Evolutionary conservation across 2,888 invertebrate genomes (phyloP).

Genomic region (Epistrophella euchroma): DNA sequence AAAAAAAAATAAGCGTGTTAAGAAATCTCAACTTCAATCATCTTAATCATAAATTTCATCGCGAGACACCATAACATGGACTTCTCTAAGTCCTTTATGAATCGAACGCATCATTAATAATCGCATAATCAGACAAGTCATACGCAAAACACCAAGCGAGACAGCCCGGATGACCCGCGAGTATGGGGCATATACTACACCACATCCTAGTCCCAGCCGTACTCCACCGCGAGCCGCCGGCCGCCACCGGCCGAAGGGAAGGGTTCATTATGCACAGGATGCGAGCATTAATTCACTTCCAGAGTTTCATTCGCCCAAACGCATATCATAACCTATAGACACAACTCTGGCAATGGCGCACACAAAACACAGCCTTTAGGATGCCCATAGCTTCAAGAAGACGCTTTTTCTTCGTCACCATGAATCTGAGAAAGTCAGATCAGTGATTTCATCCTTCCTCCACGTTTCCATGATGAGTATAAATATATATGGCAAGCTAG

Average conservation of each 20-base stretch:
- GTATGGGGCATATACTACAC: constrained; percentile 66
- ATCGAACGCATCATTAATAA: constrained; percentile 77
- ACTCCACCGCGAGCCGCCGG: not conserved
- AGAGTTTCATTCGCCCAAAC: constrained; percentile 60
- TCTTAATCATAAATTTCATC: constrained; percentile 77
- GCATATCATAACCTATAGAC: constrained; percentile 35
- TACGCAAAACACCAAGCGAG: constrained; percentile 73
- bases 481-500: not conserved
- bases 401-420: constrained; percentile 71
- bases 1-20: constrained; percentile 66
- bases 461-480: not conserved
- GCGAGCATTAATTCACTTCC: constrained; percentile 74
- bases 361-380: constrained; percentile 45
- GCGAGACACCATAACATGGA: constrained; percentile 76
- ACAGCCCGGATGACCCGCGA: constrained; percentile 69
- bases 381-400: constrained; percentile 42
- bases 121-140: constrained; percentile 78
- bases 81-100: constrained; percentile 72
- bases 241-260: constrained; percentile 35
- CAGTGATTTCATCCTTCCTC: constrained; percentile 62
- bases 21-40: constrained; percentile 78
- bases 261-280: constrained; percentile 75
- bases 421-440: constrained; percentile 59
- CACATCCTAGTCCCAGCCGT: constrained; percentile 43
- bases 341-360: constrained; percentile 38